Base-by-base conservation (phyloP, 2,113 vertebrate species). In the Lota lota region DNA sequence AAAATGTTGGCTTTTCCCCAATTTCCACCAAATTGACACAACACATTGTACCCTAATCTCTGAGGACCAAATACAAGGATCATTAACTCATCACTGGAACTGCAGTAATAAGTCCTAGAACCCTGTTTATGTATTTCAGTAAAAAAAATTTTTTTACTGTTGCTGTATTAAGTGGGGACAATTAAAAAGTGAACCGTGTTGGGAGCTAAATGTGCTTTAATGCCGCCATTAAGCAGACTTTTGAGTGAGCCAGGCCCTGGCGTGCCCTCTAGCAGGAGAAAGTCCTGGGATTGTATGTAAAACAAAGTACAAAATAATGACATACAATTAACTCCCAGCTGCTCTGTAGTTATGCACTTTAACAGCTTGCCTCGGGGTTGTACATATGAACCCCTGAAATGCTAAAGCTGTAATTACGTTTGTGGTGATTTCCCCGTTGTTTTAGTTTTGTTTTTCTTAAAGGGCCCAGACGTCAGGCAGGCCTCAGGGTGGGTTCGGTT, bases 221-320 rank as follows among this genome's bases (percentile, higher is more conserved):
- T n/a, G 10, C 65, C 8, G n/a, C 18, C 57, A 70, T 62, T 57
- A n/a, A 20, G 59, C 40, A 47, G 40, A 47, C 63, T 14, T 47
- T 47, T 47, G 40, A 47, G 40, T 8, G 12, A 47, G 36, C 40
- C 40, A 47, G 40, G 10, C 40, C 40, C 40, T 47, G 17, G 66
- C 65, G 33, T 60, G 72, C 68, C 64, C 60, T 53, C 77, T 77
- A 75, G 81, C 83, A 84, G 80, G 85, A 88, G 86, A 88, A 89
- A 89, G 87, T 89, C 69, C 78, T 81, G 83, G 70, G 71, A 83
- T 77, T 50, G 12, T 70, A 76, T 47, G 51, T 84, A 81, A 90
- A 89, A 75, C 63, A 5, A 83, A 88, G 87, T 82, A 84, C 81
- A 85, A 87, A 90, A 88, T 89, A 83, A 90, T 87, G 83, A 81